Evolutionary conservation across 2,888 invertebrate species (phyloP), one percentile per base, ranked within the genome.

Genomic region (Drosophila siamana): DNA sequence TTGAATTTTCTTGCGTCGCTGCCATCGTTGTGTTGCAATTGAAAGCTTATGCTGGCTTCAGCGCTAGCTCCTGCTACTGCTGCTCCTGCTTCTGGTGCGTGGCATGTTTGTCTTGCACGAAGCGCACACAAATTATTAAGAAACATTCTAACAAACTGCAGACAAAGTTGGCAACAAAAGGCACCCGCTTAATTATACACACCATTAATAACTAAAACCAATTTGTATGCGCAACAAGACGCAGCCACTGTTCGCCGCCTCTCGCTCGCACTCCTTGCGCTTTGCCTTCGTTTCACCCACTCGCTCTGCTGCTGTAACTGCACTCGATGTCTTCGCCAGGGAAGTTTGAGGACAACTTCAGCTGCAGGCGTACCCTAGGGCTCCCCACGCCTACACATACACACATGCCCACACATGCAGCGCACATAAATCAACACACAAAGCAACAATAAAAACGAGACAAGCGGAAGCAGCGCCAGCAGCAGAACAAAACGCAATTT

Each of bases 201-300:
- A 82, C 83, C 83, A 83, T 83, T 87, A 83, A 83, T 83, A 83
- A 83, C 88, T 83, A 83, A 83, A 83, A 83, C 83, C 83, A 83
- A 83, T 83, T 83, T 83, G 83, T 83, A 83, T 87, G 88, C 70
- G 72, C 86, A 74, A 74, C 81, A 74, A 74, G 80, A 73, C 60
- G 70, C 67, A 70, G 60, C 33, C 41, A 30, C 33, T 43, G 54
- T 3, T 8, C 36, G 30, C 62, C 43, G 22, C 22, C 60, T 19
- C 33, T 15, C 36, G 15, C 47, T 9, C 15, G 28, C 62, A 47
- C 13, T 26, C 51, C 16, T n/a, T n/a, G n/a, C n/a, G n/a, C n/a
- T n/a, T n/a, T n/a, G n/a, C n/a, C n/a, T n/a, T n/a, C n/a, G n/a
- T n/a, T n/a, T n/a, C 43, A 28, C 46, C 48, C 22, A 22, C 26